These are phyloP conservation scores for Agrochola litura DNA, from an alignment of 2,888 invertebrate species.

Conservation along the genomic window DNA sequence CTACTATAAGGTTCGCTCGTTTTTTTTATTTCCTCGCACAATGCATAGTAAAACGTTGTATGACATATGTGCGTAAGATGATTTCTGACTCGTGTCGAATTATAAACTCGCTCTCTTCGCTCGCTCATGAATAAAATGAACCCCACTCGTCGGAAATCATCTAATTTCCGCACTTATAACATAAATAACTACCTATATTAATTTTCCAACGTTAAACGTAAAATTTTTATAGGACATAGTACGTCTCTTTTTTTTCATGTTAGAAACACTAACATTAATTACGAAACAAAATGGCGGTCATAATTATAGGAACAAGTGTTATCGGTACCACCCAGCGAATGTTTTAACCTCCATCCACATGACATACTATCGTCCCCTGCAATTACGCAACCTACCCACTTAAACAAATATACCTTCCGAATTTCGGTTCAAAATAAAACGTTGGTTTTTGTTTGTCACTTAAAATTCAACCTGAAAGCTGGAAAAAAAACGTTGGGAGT, in stretches of 20 bases:
- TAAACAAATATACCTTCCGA: slow-evolving; percentile 37
- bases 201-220: not conserved
- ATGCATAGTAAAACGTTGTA: too few relatives aligned
- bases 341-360: slow-evolving; percentile 42
- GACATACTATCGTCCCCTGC: slow-evolving; percentile 30
- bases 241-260: not conserved
- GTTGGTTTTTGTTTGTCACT: slow-evolving; percentile 44
- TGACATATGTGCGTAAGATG: too few relatives aligned
- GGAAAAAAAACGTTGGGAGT: slow-evolving; percentile 69
- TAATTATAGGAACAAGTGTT: slow-evolving; percentile 31
- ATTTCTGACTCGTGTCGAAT: too few relatives aligned
- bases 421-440: slow-evolving; percentile 48
- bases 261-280: slow-evolving; percentile 13
- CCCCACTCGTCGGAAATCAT: too few relatives aligned
- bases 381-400: slow-evolving; percentile 34
- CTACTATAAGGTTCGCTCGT: too few relatives aligned
- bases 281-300: slow-evolving; percentile 23
- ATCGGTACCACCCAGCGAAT: slow-evolving; percentile 30
- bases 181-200: not conserved
- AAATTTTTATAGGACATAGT: not conserved
- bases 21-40: too few relatives aligned
- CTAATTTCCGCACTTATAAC: too few relatives aligned
- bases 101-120: too few relatives aligned
- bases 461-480: slow-evolving; percentile 57
- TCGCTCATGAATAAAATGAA: too few relatives aligned